These are phyloP conservation scores for Sebastes trivittatus DNA, from an alignment of 2,797 vertebrate genomes.

Conservation along the genomic window DNA sequence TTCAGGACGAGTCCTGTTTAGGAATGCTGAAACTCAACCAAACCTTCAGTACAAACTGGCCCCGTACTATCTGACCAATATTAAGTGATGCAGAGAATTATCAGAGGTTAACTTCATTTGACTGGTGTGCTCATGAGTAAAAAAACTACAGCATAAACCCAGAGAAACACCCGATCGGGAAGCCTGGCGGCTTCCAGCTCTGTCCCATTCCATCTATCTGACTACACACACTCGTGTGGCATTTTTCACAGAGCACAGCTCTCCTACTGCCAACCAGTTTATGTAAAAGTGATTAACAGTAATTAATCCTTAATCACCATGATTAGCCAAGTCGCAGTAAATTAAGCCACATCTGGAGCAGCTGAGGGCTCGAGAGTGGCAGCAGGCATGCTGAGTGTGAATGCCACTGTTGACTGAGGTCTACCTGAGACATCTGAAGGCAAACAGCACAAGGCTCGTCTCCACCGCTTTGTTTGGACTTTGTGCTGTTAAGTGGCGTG, in stretches of 20 bases:
- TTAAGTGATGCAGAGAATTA: conserved; percentile 15
- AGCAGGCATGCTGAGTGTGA: conserved; percentile 83
- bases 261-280: conserved; percentile 97
- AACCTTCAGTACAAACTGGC: background rate
- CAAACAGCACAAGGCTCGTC: conserved; percentile 19
- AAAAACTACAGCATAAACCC: conserved; percentile 7
- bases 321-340: conserved; percentile 99
- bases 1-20: background rate
- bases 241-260: conserved; percentile 91
- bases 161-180: background rate
- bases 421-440: conserved; percentile 76
- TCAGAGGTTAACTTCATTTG: conserved; percentile 21
- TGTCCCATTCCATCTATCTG: conserved; percentile 66
- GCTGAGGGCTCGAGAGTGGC: conserved; percentile 86
- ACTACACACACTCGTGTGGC: conserved; percentile 83
- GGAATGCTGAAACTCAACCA: background rate
- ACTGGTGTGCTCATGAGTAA: conserved; percentile 37
- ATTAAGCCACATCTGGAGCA: conserved; percentile 99
- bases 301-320: conserved; percentile 99
- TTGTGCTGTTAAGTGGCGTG: background rate
- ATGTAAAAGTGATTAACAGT: conserved; percentile 99
- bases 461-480: background rate
- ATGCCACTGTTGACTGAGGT: conserved; percentile 87
- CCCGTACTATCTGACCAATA: background rate
- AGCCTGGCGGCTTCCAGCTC: conserved; percentile 20